Conservation (phyloP, 2,797 vertebrate genomes). For the Channa striata region DNA sequence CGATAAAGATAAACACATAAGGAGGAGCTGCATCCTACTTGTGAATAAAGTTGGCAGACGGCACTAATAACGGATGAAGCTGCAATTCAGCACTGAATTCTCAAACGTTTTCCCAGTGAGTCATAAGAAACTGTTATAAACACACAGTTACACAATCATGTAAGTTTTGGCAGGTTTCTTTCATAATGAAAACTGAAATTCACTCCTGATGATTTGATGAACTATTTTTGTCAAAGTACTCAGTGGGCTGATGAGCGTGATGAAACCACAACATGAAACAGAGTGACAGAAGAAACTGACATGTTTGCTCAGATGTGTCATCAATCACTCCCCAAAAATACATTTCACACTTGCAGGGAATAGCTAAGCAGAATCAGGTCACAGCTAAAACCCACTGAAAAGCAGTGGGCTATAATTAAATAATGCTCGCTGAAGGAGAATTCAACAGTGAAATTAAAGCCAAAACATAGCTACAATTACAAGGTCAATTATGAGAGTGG, state of each 20-base stretch:
- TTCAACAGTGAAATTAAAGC: slow-evolving; percentile 30
- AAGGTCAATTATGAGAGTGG: slow-evolving; percentile 18
- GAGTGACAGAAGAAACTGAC: slow-evolving; percentile 54
- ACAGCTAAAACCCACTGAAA: slow-evolving; percentile 48
- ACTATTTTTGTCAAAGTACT: slow-evolving; percentile 42
- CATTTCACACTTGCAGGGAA: slow-evolving; percentile 48
- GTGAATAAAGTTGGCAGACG: background rate
- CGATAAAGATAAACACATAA: slow-evolving; percentile 20
- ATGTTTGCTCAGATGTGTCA: slow-evolving; percentile 59
- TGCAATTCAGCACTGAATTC: background rate
- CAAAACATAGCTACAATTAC: slow-evolving; percentile 15
- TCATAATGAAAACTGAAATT: background rate
- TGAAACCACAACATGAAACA: slow-evolving; percentile 35
- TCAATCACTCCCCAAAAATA: slow-evolving; percentile 55
- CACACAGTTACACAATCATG: background rate
- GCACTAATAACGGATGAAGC: background rate
- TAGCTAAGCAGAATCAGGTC: slow-evolving; percentile 57
- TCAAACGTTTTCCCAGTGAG: background rate
- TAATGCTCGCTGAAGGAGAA: slow-evolving; percentile 31
- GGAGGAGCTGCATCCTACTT: background rate
- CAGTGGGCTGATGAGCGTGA: slow-evolving; percentile 33
- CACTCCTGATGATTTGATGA: slow-evolving; percentile 17
- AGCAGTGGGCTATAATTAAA: slow-evolving; percentile 35
- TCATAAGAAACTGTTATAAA: background rate
- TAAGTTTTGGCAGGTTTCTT: slow-evolving; percentile 2